Evolutionary conservation across 30 jellyfish, hydroid and myxozoan species (phyloP), one percentile per base, ranked within the genome.

Genomic region (Clytia hemisphaerica): DNA sequence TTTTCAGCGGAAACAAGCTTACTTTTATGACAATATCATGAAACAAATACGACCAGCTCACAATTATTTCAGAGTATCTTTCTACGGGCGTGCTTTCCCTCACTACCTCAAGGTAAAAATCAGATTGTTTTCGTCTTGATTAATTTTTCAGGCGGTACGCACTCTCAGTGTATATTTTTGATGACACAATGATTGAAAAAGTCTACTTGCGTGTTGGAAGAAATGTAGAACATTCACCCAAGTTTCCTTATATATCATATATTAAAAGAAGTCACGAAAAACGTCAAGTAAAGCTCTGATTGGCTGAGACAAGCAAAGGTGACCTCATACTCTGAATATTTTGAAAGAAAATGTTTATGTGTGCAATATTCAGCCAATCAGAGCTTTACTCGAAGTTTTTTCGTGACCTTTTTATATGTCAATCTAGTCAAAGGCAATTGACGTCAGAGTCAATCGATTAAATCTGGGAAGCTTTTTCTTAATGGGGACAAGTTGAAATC

Each of bases 11-110:
- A 82, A 79, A 9, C 98, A 89, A 62, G 98, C 98, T 18, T 88
- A 89, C 55, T 89, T 89, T 58, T 89, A 89, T 59, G 98, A 89
- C 83, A 80, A 82, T 47, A 89, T 89, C 69, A 89, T 89, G 98
- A 73, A 64, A 70, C 94, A 89, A 78, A 61, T 89, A 47, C 77
- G 98, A 61, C 98, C 98, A 15, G 98, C 93, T 27, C 98, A 93
- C 29, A 93, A 80, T 32, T 89, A 89, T 77, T 89, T 73, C 79
- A 46, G 98, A 37, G 98, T 89, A 35, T 80, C 95, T 16, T 89
- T 80, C 55, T 89, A 75, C 47, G 98, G 98, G 0, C 81, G 79
- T 42, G 98, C 95, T 19, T 89, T 89, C 58, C 92, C 98, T 1
- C 93, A 79, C 63, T 89, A 89, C 49, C 75, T 80, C 50, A 89